Percentiles rank a stretch among this genome's conserved stretches.
These are phyloP conservation scores for Sebastes diaconus DNA, from an alignment of 2,797 vertebrate species.

Conservation along the genomic window DNA sequence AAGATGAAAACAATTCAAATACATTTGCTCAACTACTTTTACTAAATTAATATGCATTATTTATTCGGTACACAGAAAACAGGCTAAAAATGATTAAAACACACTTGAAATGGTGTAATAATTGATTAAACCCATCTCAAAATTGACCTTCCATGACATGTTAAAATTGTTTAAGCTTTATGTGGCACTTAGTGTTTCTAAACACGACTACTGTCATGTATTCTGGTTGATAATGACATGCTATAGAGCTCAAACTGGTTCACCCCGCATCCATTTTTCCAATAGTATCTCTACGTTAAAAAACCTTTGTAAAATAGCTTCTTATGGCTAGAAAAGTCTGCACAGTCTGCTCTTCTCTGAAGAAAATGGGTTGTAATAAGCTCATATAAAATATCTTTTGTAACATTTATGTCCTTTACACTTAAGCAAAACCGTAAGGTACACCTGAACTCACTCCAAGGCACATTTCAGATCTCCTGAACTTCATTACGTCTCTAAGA, in stretches of 20 bases:
- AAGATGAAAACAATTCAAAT: slow-evolving; percentile 6
- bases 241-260: slow-evolving; percentile 1
- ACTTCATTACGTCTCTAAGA: neutral
- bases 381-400: neutral
- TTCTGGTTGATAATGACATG: neutral
- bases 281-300: neutral
- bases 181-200: neutral
- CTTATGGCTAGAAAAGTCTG: neutral
- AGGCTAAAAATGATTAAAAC: neutral
- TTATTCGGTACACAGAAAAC: neutral
- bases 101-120: neutral
- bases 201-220: neutral
- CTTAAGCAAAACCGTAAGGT: neutral
- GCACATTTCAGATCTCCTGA: neutral
- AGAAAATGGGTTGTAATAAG: neutral
- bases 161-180: neutral
- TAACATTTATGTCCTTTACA: neutral
- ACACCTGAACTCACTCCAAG: neutral
- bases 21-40: neutral
- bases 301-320: slow-evolving; percentile 9
- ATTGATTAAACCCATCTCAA: neutral
- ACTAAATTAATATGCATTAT: neutral
- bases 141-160: neutral
- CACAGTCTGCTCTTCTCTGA: neutral
- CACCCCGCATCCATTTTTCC: neutral